These are phyloP conservation scores for Barbus barbus DNA, from an alignment of 2,113 vertebrate genomes.

Conservation along the genomic window DNA sequence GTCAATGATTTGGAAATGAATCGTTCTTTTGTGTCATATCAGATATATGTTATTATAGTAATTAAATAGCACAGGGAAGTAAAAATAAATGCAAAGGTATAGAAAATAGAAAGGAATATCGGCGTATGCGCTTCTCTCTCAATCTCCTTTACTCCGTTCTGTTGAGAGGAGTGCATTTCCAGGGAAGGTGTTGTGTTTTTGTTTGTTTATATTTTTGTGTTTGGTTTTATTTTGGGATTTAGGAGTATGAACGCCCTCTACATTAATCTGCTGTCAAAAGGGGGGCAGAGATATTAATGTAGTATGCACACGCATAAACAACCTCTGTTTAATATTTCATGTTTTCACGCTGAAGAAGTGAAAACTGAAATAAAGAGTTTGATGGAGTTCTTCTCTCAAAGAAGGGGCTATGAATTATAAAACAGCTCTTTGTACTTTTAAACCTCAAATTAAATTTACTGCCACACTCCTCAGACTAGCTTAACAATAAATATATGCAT, in stretches of 20 bases:
- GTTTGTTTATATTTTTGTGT: slow-evolving; percentile 14
- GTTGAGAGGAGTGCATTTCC: not conserved
- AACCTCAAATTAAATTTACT: slow-evolving; percentile 33
- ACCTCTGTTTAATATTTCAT: slow-evolving; percentile 34
- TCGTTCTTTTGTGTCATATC: not conserved
- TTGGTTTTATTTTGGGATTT: slow-evolving; percentile 37
- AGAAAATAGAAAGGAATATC: not conserved
- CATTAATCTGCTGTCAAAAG: slow-evolving; percentile 42
- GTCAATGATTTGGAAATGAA: not conserved
- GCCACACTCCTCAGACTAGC: slow-evolving; percentile 1
- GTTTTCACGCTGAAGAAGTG: slow-evolving; percentile 9
- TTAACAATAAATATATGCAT: slow-evolving; percentile 7
- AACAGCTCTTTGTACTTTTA: slow-evolving; percentile 27
- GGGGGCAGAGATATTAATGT: not conserved
- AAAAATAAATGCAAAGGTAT: not conserved
- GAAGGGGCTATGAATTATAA: slow-evolving; percentile 29
- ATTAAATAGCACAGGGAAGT: not conserved
- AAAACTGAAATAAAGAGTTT: slow-evolving; percentile 4
- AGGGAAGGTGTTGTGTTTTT: slow-evolving; percentile 10
- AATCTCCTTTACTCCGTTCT: not conserved
- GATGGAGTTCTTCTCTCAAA: not conserved
- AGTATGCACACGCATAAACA: slow-evolving; percentile 12
- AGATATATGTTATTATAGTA: not conserved
- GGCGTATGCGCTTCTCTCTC: too few relatives aligned
- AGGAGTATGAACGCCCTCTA: slow-evolving; percentile 15